These are phyloP conservation scores for Triplophysa siluroides DNA, from an alignment of 2,113 vertebrate species.

Conservation along the genomic window DNA sequence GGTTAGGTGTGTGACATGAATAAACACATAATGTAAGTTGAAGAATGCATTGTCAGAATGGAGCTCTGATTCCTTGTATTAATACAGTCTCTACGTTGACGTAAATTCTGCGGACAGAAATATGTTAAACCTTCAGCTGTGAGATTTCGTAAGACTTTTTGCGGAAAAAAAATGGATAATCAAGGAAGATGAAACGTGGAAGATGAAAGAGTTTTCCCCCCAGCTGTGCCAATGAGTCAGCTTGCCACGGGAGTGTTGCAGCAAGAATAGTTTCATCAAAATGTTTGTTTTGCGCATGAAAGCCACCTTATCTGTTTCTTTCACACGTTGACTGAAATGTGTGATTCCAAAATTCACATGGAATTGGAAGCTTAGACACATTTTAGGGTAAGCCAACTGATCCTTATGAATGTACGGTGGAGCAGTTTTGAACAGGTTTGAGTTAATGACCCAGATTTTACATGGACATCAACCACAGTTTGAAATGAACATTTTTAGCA, in stretches of 20 bases:
- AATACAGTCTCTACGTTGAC: background rate
- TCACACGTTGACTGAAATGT: background rate
- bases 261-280: constrained; percentile 23
- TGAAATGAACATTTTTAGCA: too few species aligned
- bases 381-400: too few species aligned
- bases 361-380: background rate
- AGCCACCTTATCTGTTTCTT: constrained; percentile 22
- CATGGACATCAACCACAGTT: too few species aligned
- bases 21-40: too few species aligned
- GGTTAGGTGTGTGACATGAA: too few species aligned
- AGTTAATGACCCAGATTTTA: too few species aligned
- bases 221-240: constrained; percentile 21
- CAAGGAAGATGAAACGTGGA: constrained; percentile 25
- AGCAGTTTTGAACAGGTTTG: too few species aligned
- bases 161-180: constrained; percentile 26
- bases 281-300: constrained; percentile 25
- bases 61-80: background rate
- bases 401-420: too few species aligned
- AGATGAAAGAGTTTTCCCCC: constrained; percentile 32
- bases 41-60: background rate
- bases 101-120: constrained; percentile 5
- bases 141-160: background rate
- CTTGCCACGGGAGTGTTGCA: constrained; percentile 13
- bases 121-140: background rate
- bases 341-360: background rate